phyloP scores from a whole-genome alignment of 2,888 invertebrate species.

The Epirrhoe alternata region DNA sequence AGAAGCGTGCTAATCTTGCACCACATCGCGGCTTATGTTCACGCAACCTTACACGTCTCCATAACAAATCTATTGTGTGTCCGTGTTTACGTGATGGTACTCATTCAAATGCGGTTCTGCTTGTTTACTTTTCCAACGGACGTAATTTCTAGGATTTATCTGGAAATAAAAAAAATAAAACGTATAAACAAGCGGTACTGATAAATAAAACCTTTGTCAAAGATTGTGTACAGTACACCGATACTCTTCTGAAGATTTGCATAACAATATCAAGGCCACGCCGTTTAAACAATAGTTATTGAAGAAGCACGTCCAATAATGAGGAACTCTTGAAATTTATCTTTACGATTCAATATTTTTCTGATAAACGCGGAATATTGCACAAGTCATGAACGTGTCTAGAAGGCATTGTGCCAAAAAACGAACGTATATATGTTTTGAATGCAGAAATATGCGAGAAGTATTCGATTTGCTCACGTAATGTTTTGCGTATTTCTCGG shows the following conservation, averaged over 20 bases:
- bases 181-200: neutral
- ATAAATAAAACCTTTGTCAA: neutral
- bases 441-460: slow-evolving; percentile 21
- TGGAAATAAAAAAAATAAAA: slow-evolving; percentile 22
- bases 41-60: slow-evolving; percentile 62
- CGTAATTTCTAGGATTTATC: slow-evolving; percentile 29
- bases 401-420: slow-evolving; percentile 28
- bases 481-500: slow-evolving; percentile 15
- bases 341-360: neutral
- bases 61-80: slow-evolving; percentile 75
- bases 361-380: slow-evolving; percentile 11
- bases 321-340: neutral
- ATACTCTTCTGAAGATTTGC: slow-evolving; percentile 13
- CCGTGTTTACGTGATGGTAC: slow-evolving; percentile 58
- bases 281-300: neutral
- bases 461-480: slow-evolving; percentile 15
- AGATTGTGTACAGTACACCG: neutral
- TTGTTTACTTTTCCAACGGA: slow-evolving; percentile 38
- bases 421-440: slow-evolving; percentile 9
- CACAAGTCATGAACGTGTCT: slow-evolving; percentile 1
- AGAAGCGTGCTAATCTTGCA: slow-evolving; percentile 58
- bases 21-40: slow-evolving; percentile 68
- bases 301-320: slow-evolving; percentile 19
- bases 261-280: slow-evolving; percentile 26
- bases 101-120: slow-evolving; percentile 54